A percentile compares a stretch with the other conserved stretches of the same genome.
Evolutionary conservation across 2,888 invertebrate genomes (phyloP).

Genomic region (Rhopalosiphum nymphaeae): DNA sequence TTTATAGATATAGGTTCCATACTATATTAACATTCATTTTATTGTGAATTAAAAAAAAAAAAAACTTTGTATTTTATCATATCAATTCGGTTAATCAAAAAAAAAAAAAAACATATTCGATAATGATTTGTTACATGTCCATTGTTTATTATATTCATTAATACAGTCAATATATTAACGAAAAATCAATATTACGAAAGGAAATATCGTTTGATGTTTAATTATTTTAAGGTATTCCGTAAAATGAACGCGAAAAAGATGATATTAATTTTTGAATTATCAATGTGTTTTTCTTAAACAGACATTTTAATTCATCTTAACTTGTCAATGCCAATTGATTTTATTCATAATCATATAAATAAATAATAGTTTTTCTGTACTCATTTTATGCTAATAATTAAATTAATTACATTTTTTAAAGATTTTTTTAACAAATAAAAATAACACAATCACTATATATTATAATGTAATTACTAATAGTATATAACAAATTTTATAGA

Average conservation of each 20-base stretch:
- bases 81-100: not conserved
- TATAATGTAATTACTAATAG: not conserved
- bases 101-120: not conserved
- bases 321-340: not conserved
- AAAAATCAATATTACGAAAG: not conserved
- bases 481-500: not conserved
- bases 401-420: not conserved
- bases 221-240: no score
- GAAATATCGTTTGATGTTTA: not conserved
- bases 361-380: not conserved
- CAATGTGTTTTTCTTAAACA: not conserved
- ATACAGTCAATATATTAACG: not conserved
- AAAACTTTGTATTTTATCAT: not conserved
- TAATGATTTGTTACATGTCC: not conserved
- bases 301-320: not conserved
- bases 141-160: not conserved
- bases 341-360: not conserved
- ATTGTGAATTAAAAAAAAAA: not conserved
- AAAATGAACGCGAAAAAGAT: not conserved
- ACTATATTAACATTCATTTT: not conserved
- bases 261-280: not conserved
- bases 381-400: not conserved
- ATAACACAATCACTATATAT: not conserved
- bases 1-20: not conserved
- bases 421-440: not conserved